These are phyloP conservation scores for Campylomormyrus tamandua DNA, from an alignment of 2,113 vertebrate genomes.

Conservation along the genomic window DNA sequence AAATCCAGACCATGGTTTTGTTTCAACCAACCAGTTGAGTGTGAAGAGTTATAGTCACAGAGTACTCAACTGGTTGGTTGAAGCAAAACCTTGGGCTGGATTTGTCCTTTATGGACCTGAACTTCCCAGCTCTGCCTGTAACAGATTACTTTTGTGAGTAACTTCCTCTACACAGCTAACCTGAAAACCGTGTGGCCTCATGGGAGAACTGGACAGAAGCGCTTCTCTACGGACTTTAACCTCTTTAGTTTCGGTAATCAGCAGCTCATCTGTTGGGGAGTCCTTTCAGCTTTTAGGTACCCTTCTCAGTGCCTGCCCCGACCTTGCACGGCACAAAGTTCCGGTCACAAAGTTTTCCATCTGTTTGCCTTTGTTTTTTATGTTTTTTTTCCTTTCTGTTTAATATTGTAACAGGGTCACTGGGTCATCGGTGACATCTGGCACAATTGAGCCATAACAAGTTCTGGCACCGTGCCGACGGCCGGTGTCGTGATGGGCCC, in stretches of 20 bases:
- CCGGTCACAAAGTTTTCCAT: neutral
- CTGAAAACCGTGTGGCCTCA: neutral
- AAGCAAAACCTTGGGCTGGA: neutral
- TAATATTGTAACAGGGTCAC: conserved; percentile 13
- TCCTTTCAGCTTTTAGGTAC: neutral
- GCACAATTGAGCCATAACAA: conserved; percentile 12
- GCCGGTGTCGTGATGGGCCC: neutral
- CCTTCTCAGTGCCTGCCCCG: neutral
- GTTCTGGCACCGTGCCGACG: neutral
- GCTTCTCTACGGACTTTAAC: neutral
- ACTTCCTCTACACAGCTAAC: neutral
- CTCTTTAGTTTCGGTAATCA: neutral
- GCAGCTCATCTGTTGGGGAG: neutral
- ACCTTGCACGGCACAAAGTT: neutral
- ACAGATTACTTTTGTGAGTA: neutral
- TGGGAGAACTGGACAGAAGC: neutral
- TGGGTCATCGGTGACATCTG: conserved; percentile 3
- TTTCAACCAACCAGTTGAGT: neutral
- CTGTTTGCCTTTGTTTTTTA: neutral
- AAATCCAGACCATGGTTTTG: neutral
- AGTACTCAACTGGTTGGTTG: neutral
- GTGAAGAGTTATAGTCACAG: too few relatives aligned
- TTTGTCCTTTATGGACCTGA: neutral
- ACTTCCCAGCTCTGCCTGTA: neutral
- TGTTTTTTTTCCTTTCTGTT: neutral